Evolutionary conservation across 2,888 invertebrate genomes (phyloP), one percentile per base, ranked within the genome.

Genomic region (Drepana falcataria): DNA sequence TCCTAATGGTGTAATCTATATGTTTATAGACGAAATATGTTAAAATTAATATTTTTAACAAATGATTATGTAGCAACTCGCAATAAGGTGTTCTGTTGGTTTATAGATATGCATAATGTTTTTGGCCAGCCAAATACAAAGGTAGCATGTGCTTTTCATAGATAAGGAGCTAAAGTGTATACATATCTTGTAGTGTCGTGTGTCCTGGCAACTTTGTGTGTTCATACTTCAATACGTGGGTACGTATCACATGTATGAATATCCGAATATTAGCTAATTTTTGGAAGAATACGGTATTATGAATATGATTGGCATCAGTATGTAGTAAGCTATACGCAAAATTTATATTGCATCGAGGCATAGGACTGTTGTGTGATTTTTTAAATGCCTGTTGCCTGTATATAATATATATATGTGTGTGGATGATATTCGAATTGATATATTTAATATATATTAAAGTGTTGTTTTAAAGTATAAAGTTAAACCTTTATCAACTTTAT

Each of bases 391-490:
- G n/a, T 40, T 40, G 51, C 7, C 40, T 35, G 51, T 40, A 4
- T 21, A 51, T 47, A 53, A 49, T 40, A 48, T 7, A 48, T 7
- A 48, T 51, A 51, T 47, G 35, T 53, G 49, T 55, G 51, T 53
- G 40, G 40, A 40, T 51, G 51, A 6, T 51, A 40, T 41, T 49
- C 21, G 21, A 21, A 48, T 37, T 49, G 35, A 37, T 55, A 35
- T 52, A 47, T 49, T 52, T 48, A 48, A 53, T 35, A 49, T 48
- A 49, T 52, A 41, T n/a, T 49, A 47, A 49, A 52, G 34, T 53
- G 53, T 53, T 48, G 55, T 58, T 55, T 54, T 35, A 53, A 58
- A 53, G 55, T 47, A 49, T 48, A 49, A 54, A 58, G 49, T 49
- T 55, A 52, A 52, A 40, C 40, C 40, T 6, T 49, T 51, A 51